These are phyloP conservation scores for Oreochromis tanganicae DNA, from an alignment of 2,113 vertebrate species.

Conservation along the genomic window DNA sequence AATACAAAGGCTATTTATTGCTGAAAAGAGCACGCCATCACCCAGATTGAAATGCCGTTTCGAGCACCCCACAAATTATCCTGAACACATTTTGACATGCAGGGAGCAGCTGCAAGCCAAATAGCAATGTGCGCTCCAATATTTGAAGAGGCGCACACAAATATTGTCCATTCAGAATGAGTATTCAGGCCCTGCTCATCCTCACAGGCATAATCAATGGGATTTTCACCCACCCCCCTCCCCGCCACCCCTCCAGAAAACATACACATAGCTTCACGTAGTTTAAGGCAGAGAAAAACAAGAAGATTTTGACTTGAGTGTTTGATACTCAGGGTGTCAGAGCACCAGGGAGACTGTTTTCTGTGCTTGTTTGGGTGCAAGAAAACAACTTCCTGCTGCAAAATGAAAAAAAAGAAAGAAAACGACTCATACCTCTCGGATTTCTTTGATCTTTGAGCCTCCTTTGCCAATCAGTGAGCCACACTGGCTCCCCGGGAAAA, in stretches of 20 bases:
- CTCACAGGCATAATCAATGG: constrained; percentile 23
- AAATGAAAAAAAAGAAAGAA: neutral
- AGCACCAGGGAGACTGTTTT: neutral
- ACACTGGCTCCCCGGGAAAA: constrained; percentile 89
- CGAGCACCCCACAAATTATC: constrained; percentile 36
- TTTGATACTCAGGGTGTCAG: constrained; percentile 1
- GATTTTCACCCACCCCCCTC: neutral
- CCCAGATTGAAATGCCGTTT: constrained; percentile 35
- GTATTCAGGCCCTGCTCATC: constrained; percentile 1
- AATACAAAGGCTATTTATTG: constrained; percentile 34
- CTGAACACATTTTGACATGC: constrained; percentile 43
- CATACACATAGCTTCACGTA: neutral
- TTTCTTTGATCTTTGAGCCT: constrained; percentile 94
- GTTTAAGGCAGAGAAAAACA: constrained; percentile 3
- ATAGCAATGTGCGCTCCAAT: constrained; percentile 36
- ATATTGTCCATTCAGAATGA: constrained; percentile 44
- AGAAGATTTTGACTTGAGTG: constrained; percentile 16
- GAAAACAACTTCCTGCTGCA: neutral
- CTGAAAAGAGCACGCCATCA: constrained; percentile 31
- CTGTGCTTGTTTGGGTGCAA: neutral
- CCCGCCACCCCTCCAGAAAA: neutral
- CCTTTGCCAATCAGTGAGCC: constrained; percentile 94
- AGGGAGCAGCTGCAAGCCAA: constrained; percentile 57
- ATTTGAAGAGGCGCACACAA: constrained; percentile 43
- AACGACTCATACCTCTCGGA: constrained; percentile 81